Conservation (phyloP, 2,888 invertebrate species). For the Parnassius apollo region DNA sequence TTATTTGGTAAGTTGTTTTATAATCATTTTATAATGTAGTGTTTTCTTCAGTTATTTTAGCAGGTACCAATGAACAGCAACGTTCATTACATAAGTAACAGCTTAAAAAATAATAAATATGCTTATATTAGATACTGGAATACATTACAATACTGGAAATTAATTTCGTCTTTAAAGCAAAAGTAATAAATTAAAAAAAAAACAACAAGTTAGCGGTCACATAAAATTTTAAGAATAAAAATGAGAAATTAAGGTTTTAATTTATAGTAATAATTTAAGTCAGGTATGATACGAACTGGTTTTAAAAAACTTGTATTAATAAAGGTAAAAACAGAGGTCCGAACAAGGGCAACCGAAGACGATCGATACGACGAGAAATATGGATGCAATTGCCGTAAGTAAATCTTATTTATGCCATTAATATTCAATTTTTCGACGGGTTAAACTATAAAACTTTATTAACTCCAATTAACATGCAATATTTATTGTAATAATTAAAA, state of each 20-base stretch:
- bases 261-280: slow-evolving; percentile 14
- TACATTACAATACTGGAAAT: no score
- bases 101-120: no score
- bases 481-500: no score
- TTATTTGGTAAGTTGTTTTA: slow-evolving; percentile 16
- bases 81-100: no score
- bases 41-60: no score
- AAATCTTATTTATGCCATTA: slow-evolving; percentile 2
- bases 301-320: slow-evolving; percentile 21
- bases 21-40: no score
- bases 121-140: no score
- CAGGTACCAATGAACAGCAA: no score
- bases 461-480: no score
- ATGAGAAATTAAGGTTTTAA: slow-evolving; percentile 22
- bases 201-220: neutral
- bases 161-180: neutral
- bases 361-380: slow-evolving; percentile 40
- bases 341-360: slow-evolving; percentile 33
- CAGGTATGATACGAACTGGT: slow-evolving; percentile 26
- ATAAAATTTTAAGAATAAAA: slow-evolving; percentile 10
- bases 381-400: slow-evolving; percentile 69
- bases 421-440: no score
- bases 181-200: slow-evolving; percentile 8
- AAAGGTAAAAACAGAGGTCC: slow-evolving; percentile 26
- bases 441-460: no score